Base-by-base conservation (phyloP, 2,888 invertebrate species). In the Liopterus haemorrhoidalis region DNA sequence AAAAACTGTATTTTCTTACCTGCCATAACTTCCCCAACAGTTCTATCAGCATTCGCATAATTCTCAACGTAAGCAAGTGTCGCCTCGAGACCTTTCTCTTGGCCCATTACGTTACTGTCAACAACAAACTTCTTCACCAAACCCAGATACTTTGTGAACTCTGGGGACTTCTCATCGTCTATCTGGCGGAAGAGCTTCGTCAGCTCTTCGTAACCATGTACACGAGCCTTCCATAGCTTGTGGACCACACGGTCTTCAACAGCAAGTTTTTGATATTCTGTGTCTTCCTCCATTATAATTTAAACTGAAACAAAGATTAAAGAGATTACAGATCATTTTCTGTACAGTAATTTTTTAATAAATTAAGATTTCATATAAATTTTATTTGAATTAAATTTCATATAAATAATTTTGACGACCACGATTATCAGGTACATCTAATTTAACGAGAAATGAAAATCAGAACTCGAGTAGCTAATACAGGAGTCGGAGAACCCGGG, bases 151-250 rank as follows among this genome's bases (percentile, higher is more conserved):
- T 92, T 94, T 57, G 79, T 82, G 81, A 94, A 96, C 65, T 95
- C 95, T 0, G 89, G 82, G 25, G 91, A 88, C 65, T 95, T 95
- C 62, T 94, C 94, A 70, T 93, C 92, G 60, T 85, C 86, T 55
- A 90, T 82, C 61, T 83, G 82, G 52, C 82, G 79, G 67, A 96
- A 95, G 11, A 88, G 72, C 65, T 91, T 94, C 5, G 85, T 79
- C 0, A 91, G 87, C 66, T 94, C 94, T 67, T 95, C 94, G 59
- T 95, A 97, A 0, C 95, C 97, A 54, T 85, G 83, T 2, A 94
- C 77, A 53, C 97, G 78, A 3, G 95, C 96, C 68, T 95, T 95
- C 96, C 96, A 97, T 43, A 86, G 71, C 72, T 95, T 96, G 68
- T 96, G 95, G 11, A 86, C 80, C 66, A 90, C 90, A 65, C 89